Evolutionary conservation across 2,797 vertebrate genomes (phyloP).

Genomic region (Discoglossus pictus): DNA sequence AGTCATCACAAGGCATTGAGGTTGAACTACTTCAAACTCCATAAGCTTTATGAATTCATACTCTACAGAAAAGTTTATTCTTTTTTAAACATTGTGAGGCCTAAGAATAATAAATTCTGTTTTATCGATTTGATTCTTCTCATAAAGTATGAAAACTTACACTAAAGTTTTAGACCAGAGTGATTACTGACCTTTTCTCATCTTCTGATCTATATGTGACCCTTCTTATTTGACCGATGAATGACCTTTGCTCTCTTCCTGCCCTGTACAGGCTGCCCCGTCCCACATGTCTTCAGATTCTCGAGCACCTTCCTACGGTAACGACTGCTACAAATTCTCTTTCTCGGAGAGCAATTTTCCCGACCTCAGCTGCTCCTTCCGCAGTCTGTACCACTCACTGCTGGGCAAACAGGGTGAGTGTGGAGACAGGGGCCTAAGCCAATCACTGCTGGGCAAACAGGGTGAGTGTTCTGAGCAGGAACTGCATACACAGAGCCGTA

Average conservation of each 20-base stretch:
- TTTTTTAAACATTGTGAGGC: too few species aligned
- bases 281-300: constrained; percentile 58
- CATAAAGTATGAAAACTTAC: too few species aligned
- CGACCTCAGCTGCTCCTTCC: constrained; percentile 93
- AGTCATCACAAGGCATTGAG: too few species aligned
- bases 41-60: too few species aligned
- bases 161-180: too few species aligned
- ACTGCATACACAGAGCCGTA: too few species aligned
- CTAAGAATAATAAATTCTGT: too few species aligned
- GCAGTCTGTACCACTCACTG: constrained; percentile 91
- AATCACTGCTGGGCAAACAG: neutral
- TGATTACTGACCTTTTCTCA: too few species aligned
- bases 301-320: constrained; percentile 71
- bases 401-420: constrained; percentile 74
- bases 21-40: too few species aligned
- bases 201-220: too few species aligned
- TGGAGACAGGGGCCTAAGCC: neutral
- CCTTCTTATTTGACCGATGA: neutral
- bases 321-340: constrained; percentile 85
- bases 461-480: neutral
- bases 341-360: constrained; percentile 91
- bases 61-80: too few species aligned
- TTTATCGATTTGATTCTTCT: too few species aligned
- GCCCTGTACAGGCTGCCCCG: constrained; percentile 54
- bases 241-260: neutral